phyloP scores from a whole-genome alignment of 2,797 vertebrate genomes.

The Sebastes glaucus region DNA sequence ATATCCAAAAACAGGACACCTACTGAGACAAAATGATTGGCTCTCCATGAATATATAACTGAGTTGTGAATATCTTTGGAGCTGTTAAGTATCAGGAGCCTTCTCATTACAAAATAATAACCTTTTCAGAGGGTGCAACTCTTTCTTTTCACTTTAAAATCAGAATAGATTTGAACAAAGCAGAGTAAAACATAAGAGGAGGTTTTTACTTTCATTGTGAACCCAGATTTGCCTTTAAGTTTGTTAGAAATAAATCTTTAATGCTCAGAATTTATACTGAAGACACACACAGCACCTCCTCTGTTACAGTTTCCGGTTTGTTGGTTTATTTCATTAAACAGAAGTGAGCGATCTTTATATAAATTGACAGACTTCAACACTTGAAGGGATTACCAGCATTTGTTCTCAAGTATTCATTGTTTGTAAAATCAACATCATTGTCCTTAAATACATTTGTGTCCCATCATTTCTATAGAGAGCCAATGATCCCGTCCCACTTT shows the following conservation, averaged over 20 bases:
- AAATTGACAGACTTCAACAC: not conserved
- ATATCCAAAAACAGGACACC: conserved; percentile 12
- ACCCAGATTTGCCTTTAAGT: not conserved
- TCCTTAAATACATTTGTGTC: not conserved
- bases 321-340: not conserved
- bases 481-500: not conserved
- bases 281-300: not conserved
- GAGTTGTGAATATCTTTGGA: not conserved
- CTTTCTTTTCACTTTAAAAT: not conserved
- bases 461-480: not conserved
- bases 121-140: not conserved
- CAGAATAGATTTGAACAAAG: not conserved
- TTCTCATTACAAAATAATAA: conserved; percentile 21
- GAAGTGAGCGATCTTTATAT: not conserved
- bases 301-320: not conserved
- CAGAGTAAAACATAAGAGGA: not conserved
- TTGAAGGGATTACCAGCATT: not conserved
- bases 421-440: not conserved
- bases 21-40: conserved; percentile 5
- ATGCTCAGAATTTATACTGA: not conserved
- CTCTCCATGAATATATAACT: conserved; percentile 9
- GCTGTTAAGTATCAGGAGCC: not conserved
- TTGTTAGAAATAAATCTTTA: not conserved
- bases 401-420: not conserved
- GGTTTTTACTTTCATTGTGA: not conserved